phyloP scores from a whole-genome alignment of 2,888 invertebrate species.

The Ceriagrion tenellum region DNA sequence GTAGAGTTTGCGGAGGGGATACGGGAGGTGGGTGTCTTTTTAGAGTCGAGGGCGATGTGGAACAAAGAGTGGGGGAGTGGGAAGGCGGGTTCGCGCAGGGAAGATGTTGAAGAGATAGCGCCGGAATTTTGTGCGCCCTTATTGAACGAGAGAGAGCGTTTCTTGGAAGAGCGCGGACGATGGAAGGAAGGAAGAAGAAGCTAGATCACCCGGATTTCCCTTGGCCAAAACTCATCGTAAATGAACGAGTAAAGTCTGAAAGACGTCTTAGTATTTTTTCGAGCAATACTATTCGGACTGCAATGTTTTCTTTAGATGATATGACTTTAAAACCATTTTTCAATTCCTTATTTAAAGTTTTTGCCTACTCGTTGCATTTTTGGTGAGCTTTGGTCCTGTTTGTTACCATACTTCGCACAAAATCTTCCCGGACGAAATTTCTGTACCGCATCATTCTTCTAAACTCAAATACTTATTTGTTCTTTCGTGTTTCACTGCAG shows the following conservation, averaged over 20 bases:
- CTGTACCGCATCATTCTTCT: too few relatives aligned
- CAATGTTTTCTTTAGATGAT: too few relatives aligned
- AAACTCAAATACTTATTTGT: too few relatives aligned
- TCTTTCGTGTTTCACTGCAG: too few relatives aligned
- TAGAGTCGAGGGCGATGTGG: background rate
- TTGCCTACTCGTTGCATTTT: too few relatives aligned
- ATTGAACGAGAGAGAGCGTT: conserved; percentile 4
- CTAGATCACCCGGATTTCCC: conserved; percentile 28
- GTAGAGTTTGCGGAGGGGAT: background rate
- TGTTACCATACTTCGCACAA: too few relatives aligned
- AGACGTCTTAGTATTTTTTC: background rate
- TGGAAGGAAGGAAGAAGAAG: background rate
- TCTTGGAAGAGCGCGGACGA: background rate
- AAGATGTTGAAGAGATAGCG: background rate
- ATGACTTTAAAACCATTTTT: too few relatives aligned
- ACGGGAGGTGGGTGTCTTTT: background rate
- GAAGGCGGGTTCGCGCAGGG: background rate
- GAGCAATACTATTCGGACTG: background rate
- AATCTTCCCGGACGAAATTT: too few relatives aligned
- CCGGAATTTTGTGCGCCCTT: background rate
- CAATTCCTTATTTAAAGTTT: too few relatives aligned
- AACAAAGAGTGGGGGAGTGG: background rate
- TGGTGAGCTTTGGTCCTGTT: too few relatives aligned
- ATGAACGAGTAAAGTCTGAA: background rate
- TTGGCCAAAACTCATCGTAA: conserved; percentile 10